Evolutionary conservation across 1,140 invertebrate species (phyloP).

Genomic region (Heliconius himera): DNA sequence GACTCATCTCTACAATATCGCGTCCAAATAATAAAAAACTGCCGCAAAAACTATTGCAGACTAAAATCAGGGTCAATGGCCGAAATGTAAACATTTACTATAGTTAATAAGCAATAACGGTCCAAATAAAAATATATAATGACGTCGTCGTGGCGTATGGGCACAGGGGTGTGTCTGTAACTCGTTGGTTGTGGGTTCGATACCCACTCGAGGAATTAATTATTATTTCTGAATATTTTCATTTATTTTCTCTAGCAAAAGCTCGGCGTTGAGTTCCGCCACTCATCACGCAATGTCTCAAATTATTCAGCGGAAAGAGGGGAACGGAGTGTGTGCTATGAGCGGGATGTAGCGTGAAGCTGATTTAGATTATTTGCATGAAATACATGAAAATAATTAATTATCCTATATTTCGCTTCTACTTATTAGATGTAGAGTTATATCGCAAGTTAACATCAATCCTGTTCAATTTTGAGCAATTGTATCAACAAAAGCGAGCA

Average conservation of each 20-base stretch:
- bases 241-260: background rate
- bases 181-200: too few species aligned
- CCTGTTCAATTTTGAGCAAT: background rate
- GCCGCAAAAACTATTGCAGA: constrained; percentile 1
- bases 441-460: background rate
- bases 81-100: constrained; percentile 10
- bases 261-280: too few species aligned
- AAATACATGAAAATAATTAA: too few species aligned
- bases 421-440: background rate
- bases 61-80: background rate
- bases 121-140: background rate
- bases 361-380: too few species aligned
- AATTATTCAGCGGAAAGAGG: too few species aligned
- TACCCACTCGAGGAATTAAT: too few species aligned
- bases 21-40: constrained; percentile 13
- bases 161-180: too few species aligned
- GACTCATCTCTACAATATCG: background rate
- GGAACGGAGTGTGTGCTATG: too few species aligned
- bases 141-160: too few species aligned
- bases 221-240: background rate
- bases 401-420: too few species aligned
- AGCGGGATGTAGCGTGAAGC: too few species aligned
- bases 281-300: too few species aligned
- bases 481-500: background rate
- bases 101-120: constrained; percentile 2